Percentiles rank a stretch among this genome's conserved stretches.
phyloP scores from a whole-genome alignment of 2,888 invertebrate genomes.

The Cheilosia grossa region DNA sequence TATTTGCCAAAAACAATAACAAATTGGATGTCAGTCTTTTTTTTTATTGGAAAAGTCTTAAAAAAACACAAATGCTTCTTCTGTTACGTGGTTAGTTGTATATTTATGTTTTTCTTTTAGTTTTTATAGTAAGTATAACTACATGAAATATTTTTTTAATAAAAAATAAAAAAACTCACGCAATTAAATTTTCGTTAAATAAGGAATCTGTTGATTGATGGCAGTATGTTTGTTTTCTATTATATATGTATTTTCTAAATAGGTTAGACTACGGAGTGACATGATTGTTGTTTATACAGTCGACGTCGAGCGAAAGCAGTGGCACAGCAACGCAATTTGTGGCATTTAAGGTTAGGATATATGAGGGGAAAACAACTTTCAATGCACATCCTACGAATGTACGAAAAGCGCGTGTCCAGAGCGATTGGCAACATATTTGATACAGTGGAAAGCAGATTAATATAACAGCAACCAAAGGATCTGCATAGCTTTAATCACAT shows the following conservation, averaged over 20 bases:
- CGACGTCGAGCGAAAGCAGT: neutral
- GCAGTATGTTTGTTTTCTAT: conserved; percentile 20
- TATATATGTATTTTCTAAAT: neutral
- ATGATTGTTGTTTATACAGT: neutral
- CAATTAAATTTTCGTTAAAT: neutral
- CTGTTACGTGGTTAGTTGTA: neutral
- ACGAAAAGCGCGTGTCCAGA: too few species aligned
- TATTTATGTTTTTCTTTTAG: neutral
- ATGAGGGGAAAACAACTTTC: too few species aligned
- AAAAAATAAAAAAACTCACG: neutral
- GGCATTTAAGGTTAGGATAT: too few species aligned
- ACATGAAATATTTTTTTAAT: conserved; percentile 6
- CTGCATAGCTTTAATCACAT: too few species aligned
- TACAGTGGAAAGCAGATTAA: too few species aligned
- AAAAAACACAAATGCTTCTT: conserved; percentile 14
- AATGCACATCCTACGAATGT: too few species aligned
- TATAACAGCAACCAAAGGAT: too few species aligned
- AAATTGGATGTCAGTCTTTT: conserved; percentile 51
- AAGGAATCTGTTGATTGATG: conserved; percentile 33
- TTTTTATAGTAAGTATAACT: conserved; percentile 15
- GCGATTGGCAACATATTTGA: too few species aligned
- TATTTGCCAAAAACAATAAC: conserved; percentile 29
- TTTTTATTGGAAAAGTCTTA: conserved; percentile 53
- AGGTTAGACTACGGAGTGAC: conserved; percentile 1
- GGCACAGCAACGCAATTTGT: neutral